Evolutionary conservation across 2,797 vertebrate species (phyloP), one percentile per base, ranked within the genome.

Genomic region (Lithobates sylvaticus): DNA sequence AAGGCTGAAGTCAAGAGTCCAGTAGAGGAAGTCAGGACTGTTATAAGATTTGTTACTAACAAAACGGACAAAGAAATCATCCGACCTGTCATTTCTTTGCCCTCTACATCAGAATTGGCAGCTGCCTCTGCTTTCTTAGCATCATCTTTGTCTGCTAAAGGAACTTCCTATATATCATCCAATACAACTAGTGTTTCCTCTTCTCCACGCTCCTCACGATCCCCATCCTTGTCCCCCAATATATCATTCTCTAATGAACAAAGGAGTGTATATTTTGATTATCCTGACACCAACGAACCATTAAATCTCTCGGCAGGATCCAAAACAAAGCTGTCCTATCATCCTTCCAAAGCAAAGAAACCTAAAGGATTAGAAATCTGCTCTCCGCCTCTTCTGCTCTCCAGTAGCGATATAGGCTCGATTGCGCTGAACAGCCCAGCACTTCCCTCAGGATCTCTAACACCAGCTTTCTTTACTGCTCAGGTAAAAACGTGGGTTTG

Each of bases 381-480:
- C 0, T 92, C 96, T 2, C 96, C 96, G 0, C 96, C 97, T 76
- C 94, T 99, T 92, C 93, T 98, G 85, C 95, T 98, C 1, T 94
- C 97, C 5, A 94, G 96, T 90, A 96, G 94, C 0, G 97, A 99
- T 90, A 94, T 97, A 0, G 96, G 97, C 92, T 98, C 97, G 88
- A 98, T 98, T 5, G 97, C 97, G 86, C 97, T 98, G 89, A 99
- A 97, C 93, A 99, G 97, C 90, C 97, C 97, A 0, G 96, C 97
- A 0, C 96, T 98, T 85, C 97, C 97, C 9, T 98, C 97, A 0
- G 97, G 97, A 67, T 98, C 97, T 78, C 94, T 98, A 88, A 98
- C 97, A 86, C 96, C 97, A 10, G 97, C 97, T 91, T 98, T 98
- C 93, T 98, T 98, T 93, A 97, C 97, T 1, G 96, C 97, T 87